Evolutionary conservation across 2,888 invertebrate species (phyloP), one percentile per base, ranked within the genome.

Genomic region (Margaritifera margaritifera): DNA sequence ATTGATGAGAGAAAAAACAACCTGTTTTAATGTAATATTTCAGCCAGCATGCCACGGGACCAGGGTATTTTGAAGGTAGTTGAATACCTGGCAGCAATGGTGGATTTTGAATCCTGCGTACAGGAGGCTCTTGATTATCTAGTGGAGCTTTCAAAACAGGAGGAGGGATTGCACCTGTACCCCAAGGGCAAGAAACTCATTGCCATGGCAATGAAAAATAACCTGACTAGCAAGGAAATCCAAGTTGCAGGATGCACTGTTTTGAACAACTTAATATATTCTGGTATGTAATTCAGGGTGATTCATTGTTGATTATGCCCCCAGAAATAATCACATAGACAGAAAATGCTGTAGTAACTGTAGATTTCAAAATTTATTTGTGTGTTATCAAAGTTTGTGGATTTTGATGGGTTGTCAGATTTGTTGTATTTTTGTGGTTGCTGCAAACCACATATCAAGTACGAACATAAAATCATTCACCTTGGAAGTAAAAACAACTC

Each of bases 161-260:
- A 82, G 24, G 74, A 80, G 18, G 73, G 74, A 20, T 72, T 81
- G 11, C 57, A 78, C n/a, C 60, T 84, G 19, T 81, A 84, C 65
- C 80, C 80, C 57, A 78, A 73, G 51, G 80, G 84, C 54, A 87
- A 87, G 74, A 82, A 79, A 56, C 74, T 88, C 63, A 76, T 88
- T 66, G 82, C 82, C 25, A 74, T 82, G 64, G 85, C 85, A 65
- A 88, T 88, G 87, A 81, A 80, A 71, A 85, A 86, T 68, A 84
- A 88, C 75, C 75, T 86, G 52, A 69, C 69, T 50, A 80, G 85
- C 66, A 71, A 74, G 61, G 81, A 85, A 8, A 79, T 88, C 15
- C 85, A 85, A 73, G 68, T 84, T 24, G 69, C 74, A 62, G 87
- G 88, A 20, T 85, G 82, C 66, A 78, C 78, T 55, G 75, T 87